Base-by-base conservation (phyloP, 2,888 invertebrate species). In the Acanthoscelides obtectus region DNA sequence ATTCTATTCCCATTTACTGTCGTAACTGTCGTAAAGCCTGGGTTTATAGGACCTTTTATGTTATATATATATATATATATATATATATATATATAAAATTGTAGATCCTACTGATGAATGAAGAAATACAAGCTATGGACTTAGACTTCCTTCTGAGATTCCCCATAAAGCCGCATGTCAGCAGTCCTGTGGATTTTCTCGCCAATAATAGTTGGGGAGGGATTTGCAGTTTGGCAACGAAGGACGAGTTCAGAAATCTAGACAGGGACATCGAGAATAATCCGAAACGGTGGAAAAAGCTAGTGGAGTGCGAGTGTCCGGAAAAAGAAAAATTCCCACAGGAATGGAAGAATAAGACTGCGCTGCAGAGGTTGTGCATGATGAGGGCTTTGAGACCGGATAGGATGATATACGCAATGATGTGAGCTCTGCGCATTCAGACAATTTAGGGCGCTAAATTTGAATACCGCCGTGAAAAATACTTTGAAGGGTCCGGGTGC, bases 241-340 rank as follows among this genome's bases (percentile, higher is more conserved):
- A 95, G 86, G 97, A 98, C 79, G 97, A 98, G 83, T 97, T 95
- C 84, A 89, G 95, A 76, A 97, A 98, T 85, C 87, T 98, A 73
- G 98, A 98, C 84, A 89, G 97, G 74, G 98, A 98, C 83, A 97
- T 98, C 78, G 98, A 98, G 86, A 96, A 94, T 2, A 96, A 97
- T 0, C 93, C 95, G n/a, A 98, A 98, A 83, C 89, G 97, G 72
- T 98, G 98, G 98, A 97, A 97, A 85, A 98, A 98, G 86, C 91
- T 98, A 80, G 94, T 98, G 0, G 98, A 98, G 86, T 93, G 94
- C 79, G 98, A 98, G 82, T 93, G 94, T 80, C 97, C 98, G 0
- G 98, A 98, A 85, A 92, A 95, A 77, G 98, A 98, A 83, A 98
- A 97, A 84, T 95, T 98, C 84, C 98, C 98, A 0, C 97, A 97